Percentiles rank a stretch among this genome's conserved stretches.
Conservation (phyloP, 1,140 invertebrate genomes). For the Papilio glaucus region DNA sequence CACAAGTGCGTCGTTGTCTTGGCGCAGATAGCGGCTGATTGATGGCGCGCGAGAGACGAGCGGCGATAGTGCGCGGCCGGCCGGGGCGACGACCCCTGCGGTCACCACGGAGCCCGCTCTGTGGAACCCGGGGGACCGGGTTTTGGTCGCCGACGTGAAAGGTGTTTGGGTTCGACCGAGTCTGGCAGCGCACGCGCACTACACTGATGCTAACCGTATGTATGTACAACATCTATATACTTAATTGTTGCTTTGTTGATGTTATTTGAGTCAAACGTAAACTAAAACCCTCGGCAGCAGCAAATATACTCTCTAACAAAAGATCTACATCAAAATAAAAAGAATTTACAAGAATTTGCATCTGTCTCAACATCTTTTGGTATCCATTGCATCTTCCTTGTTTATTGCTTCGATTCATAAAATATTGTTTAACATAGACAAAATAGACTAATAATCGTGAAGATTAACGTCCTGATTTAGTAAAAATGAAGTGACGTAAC, state of each 20-base stretch:
- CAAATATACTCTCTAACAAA: too few species aligned
- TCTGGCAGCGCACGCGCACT: background rate
- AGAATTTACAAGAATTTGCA: too few species aligned
- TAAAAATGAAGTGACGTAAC: too few species aligned
- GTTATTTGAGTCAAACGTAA: background rate
- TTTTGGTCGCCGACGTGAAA: background rate
- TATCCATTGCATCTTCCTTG: too few species aligned
- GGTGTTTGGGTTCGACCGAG: background rate
- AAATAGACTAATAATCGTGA: too few species aligned
- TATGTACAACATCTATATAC: background rate
- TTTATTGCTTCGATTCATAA: too few species aligned
- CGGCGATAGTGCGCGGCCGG: background rate
- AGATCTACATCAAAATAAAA: too few species aligned
- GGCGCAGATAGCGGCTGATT: conserved; percentile 6
- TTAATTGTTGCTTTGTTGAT: too few species aligned
- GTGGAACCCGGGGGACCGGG: background rate
- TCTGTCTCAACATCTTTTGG: too few species aligned
- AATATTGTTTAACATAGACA: too few species aligned
- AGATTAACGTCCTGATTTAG: too few species aligned
- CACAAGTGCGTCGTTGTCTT: conserved; percentile 18
- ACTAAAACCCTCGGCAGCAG: background rate
- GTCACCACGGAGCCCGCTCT: background rate
- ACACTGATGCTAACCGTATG: background rate
- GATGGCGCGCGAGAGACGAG: background rate
- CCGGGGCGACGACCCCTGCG: background rate